These are phyloP conservation scores for Nothobranchius kuhntae DNA, from an alignment of 2,113 vertebrate genomes.

Conservation along the genomic window DNA sequence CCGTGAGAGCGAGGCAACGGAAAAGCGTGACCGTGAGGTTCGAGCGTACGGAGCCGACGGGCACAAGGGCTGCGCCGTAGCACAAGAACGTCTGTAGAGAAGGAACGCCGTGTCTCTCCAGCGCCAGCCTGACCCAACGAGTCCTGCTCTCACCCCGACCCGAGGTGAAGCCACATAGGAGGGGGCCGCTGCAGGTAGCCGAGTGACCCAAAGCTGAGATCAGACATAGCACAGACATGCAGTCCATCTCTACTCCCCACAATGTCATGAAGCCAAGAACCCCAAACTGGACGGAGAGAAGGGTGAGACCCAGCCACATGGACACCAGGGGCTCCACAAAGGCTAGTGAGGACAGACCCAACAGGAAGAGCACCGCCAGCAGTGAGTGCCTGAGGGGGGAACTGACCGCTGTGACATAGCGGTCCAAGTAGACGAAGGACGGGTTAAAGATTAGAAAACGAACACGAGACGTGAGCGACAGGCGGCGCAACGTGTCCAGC, in stretches of 20 bases:
- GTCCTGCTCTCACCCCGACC: conserved; percentile 96
- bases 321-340: conserved; percentile 94
- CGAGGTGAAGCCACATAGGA: conserved; percentile 94
- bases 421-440: conserved; percentile 98
- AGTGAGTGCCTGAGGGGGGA: conserved; percentile 96
- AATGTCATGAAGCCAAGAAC: conserved; percentile 98
- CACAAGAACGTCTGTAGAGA: conserved; percentile 97
- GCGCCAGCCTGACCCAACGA: conserved; percentile 94
- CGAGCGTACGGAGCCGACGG: conserved; percentile 93
- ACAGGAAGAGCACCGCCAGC: conserved; percentile 95
- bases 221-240: conserved; percentile 95
- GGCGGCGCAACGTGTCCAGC: conserved; percentile 92
- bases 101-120: conserved; percentile 96
- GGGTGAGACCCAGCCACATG: conserved; percentile 93
- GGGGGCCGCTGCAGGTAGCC: conserved; percentile 93
- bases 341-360: conserved; percentile 94
- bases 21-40: conserved; percentile 98
- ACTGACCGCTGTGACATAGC: conserved; percentile 95
- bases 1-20: conserved; percentile 97
- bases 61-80: conserved; percentile 92
- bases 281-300: conserved; percentile 95
- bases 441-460: conserved; percentile 99
- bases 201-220: conserved; percentile 96
- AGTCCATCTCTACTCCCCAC: conserved; percentile 97
- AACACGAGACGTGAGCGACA: conserved; percentile 95